phyloP scores from a whole-genome alignment of 2,797 vertebrate genomes.

The Erpetoichthys calabaricus region DNA sequence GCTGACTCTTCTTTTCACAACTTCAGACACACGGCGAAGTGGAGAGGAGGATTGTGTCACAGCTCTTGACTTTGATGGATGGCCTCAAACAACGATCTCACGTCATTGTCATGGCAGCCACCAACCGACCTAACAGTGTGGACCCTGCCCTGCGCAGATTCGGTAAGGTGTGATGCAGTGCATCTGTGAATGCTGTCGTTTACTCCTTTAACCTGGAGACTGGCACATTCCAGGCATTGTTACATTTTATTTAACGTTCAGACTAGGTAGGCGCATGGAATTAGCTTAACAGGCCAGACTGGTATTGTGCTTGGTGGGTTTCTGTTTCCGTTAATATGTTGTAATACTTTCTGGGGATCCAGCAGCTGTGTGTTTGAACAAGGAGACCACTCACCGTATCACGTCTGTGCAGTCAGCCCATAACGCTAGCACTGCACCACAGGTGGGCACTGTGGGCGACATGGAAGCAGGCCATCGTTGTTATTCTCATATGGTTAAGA shows the following conservation, averaged over 20 bases:
- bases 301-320: neutral
- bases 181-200: neutral
- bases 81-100: constrained; percentile 33
- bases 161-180: neutral
- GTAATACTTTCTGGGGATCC: too few relatives aligned
- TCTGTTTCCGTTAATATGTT: too few relatives aligned
- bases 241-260: too few relatives aligned
- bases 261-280: too few relatives aligned
- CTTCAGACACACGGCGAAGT: constrained; percentile 35
- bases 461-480: too few relatives aligned
- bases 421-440: too few relatives aligned
- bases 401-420: too few relatives aligned
- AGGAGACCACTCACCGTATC: too few relatives aligned
- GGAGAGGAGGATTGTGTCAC: constrained; percentile 33
- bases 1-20: neutral
- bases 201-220: neutral
- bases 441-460: too few relatives aligned
- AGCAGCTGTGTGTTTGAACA: too few relatives aligned
- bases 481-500: too few relatives aligned
- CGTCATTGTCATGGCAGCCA: constrained; percentile 36
- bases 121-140: constrained; percentile 36
- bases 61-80: constrained; percentile 36
- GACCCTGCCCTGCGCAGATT: constrained; percentile 34
- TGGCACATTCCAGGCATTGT: too few relatives aligned
- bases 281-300: neutral